Evolutionary conservation across 2,888 invertebrate genomes (phyloP).

Genomic region (Machimus atricapillus): DNA sequence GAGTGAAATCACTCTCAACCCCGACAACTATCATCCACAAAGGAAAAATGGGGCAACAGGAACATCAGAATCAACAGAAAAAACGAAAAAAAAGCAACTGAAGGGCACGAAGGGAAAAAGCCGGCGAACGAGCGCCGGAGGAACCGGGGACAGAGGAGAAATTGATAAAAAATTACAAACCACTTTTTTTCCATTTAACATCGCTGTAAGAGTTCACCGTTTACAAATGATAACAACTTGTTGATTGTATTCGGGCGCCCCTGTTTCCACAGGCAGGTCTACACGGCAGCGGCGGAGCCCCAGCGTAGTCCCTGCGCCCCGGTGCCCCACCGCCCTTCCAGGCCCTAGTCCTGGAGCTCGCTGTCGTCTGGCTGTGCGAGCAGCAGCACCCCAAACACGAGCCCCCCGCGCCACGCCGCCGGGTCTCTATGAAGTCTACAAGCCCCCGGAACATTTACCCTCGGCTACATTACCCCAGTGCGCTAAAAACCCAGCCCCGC

Average conservation of each 20-base stretch:
- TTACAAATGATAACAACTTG: conserved; percentile 53
- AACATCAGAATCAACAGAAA: conserved; percentile 29
- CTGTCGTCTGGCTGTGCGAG: background rate
- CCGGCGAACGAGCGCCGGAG: background rate
- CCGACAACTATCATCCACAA: conserved; percentile 32
- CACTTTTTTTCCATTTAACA: conserved; percentile 51
- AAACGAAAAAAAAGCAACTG: background rate
- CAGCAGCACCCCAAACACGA: conserved; percentile 18
- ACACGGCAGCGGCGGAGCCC: conserved; percentile 25
- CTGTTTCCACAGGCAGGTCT: conserved; percentile 30
- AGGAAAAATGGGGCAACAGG: conserved; percentile 24
- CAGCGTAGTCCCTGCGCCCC: background rate
- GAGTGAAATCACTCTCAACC: background rate
- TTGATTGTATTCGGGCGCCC: conserved; percentile 48
- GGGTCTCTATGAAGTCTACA: conserved; percentile 15
- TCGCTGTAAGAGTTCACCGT: conserved; percentile 52
- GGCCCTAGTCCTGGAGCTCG: background rate
- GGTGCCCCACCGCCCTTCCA: background rate
- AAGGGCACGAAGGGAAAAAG: background rate
- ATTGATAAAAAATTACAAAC: conserved; percentile 41
- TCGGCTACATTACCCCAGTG: conserved; percentile 18
- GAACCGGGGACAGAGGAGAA: conserved; percentile 24
- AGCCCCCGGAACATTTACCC: conserved; percentile 31
- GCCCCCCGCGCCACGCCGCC: background rate
- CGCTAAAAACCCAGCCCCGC: conserved; percentile 20